phyloP scores from a whole-genome alignment of 2,888 invertebrate genomes.

The Polyploca ridens region DNA sequence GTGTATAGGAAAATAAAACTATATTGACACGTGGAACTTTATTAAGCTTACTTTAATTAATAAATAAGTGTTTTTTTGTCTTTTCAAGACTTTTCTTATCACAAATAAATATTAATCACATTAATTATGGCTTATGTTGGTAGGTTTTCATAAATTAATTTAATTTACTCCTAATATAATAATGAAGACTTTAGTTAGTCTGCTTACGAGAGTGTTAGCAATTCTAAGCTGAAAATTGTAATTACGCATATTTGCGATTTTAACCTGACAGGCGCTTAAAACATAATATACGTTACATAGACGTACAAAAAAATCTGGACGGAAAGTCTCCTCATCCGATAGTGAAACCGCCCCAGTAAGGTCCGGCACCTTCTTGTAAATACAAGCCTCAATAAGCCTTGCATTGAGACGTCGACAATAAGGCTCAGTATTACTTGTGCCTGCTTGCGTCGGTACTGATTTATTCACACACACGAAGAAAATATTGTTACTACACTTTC shows the following conservation, averaged over 20 bases:
- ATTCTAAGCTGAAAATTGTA: not conserved
- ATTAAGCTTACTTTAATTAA: constrained; percentile 25
- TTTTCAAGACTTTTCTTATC: constrained; percentile 43
- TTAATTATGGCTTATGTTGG: not conserved
- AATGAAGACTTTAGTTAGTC: not conserved
- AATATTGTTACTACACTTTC: too few relatives aligned
- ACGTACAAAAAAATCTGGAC: too few relatives aligned
- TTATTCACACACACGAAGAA: too few relatives aligned
- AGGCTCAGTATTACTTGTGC: too few relatives aligned
- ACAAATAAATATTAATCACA: constrained; percentile 29
- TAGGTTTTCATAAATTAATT: constrained; percentile 1
- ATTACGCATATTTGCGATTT: not conserved
- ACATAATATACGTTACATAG: not conserved
- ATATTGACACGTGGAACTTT: constrained; percentile 10
- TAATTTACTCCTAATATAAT: not conserved
- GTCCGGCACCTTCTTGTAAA: too few relatives aligned
- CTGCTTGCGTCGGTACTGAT: too few relatives aligned
- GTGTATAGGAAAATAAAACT: not conserved
- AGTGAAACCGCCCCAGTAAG: too few relatives aligned
- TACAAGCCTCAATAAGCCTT: too few relatives aligned
- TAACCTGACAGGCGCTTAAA: not conserved
- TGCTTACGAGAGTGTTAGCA: not conserved
- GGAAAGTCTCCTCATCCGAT: too few relatives aligned
- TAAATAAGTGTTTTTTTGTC: constrained; percentile 41
- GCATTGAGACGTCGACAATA: too few relatives aligned